Evolutionary conservation across 2,113 vertebrate species (phyloP).

Genomic region (Odobenus rosmarus): DNA sequence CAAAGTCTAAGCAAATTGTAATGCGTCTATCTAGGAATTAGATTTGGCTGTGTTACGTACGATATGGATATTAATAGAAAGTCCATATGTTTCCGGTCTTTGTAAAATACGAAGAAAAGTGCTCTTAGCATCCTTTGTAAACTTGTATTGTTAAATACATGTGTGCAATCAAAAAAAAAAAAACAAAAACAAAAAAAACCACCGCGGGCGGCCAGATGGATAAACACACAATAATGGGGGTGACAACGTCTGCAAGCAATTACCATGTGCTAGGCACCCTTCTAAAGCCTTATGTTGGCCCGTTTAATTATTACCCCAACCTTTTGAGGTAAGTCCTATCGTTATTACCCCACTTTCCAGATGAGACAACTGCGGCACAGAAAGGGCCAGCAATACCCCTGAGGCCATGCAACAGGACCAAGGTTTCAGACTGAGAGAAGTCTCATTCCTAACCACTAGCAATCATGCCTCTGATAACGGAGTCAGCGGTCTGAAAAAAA

Average conservation of each 20-base stretch:
- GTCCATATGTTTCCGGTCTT: conserved; percentile 63
- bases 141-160: conserved; percentile 68
- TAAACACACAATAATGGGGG: background rate
- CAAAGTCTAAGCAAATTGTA: conserved; percentile 71
- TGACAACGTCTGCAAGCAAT: background rate
- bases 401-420: background rate
- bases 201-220: background rate
- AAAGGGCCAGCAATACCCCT: background rate
- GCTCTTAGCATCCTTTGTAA: conserved; percentile 69
- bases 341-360: background rate
- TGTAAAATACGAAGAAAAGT: conserved; percentile 71
- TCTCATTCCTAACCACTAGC: background rate
- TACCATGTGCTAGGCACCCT: background rate
- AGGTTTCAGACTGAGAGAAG: background rate
- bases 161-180: conserved; percentile 38
- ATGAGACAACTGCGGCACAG: background rate
- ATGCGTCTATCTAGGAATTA: conserved; percentile 73
- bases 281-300: background rate
- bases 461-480: background rate
- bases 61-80: conserved; percentile 53
- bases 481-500: background rate
- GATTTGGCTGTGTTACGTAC: conserved; percentile 55
- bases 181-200: no score
- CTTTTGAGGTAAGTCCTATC: background rate
- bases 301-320: background rate